These are phyloP conservation scores for Microplitis mediator DNA, from an alignment of 1,140 invertebrate genomes.

Conservation along the genomic window DNA sequence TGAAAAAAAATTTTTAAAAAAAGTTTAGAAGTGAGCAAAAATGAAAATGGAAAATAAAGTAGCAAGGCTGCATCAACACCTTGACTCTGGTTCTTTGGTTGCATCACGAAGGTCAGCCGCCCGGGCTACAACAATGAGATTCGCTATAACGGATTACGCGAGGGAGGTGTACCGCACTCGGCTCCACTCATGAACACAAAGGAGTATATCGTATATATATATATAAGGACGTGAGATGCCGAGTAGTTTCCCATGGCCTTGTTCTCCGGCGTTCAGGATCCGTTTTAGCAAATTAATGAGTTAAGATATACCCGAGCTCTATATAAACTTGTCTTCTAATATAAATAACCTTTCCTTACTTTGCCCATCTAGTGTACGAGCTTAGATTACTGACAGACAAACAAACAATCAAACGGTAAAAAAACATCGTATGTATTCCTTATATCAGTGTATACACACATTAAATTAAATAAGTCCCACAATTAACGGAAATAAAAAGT, in stretches of 20 bases:
- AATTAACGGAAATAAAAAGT: background rate
- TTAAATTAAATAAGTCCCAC: slow-evolving; percentile 3
- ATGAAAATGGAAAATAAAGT: slow-evolving; percentile 15
- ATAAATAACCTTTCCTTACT: no score
- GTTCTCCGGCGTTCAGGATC: slow-evolving; percentile 23
- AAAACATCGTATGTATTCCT: no score
- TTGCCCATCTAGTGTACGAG: no score
- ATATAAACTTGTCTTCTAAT: no score
- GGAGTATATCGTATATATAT: background rate
- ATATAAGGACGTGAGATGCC: background rate
- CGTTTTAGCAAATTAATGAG: slow-evolving; percentile 35
- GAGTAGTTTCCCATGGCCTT: slow-evolving; percentile 39
- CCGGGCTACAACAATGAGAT: slow-evolving; percentile 38
- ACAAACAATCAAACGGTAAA: no score
- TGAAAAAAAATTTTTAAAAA: background rate
- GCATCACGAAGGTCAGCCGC: slow-evolving; percentile 21
- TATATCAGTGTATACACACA: background rate
- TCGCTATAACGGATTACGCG: slow-evolving; percentile 44
- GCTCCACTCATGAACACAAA: slow-evolving; percentile 9
- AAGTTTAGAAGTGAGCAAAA: slow-evolving; percentile 9
- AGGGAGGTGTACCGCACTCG: slow-evolving; percentile 8
- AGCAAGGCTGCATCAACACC: slow-evolving; percentile 23
- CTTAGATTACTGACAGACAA: no score
- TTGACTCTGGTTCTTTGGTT: slow-evolving; percentile 38
- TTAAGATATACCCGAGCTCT: background rate